These are phyloP conservation scores for Aspidoscelis tigris DNA, from an alignment of 2,113 vertebrate genomes.

Conservation along the genomic window DNA sequence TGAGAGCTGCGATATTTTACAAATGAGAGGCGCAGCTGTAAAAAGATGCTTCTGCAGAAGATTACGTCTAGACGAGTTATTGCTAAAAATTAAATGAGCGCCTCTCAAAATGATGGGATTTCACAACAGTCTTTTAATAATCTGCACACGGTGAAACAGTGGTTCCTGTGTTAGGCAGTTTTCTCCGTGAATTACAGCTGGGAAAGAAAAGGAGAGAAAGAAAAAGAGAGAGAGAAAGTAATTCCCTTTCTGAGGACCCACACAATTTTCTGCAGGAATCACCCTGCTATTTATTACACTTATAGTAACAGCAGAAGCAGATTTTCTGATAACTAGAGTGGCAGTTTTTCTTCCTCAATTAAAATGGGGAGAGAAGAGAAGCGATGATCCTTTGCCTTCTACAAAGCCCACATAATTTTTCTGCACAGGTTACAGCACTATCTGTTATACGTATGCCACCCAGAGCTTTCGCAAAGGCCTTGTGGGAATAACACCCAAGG, in stretches of 20 bases:
- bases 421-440: neutral
- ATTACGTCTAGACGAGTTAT: constrained; percentile 18
- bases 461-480: too few relatives aligned
- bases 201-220: neutral
- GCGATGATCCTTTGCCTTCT: neutral
- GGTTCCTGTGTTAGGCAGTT: neutral
- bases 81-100: constrained; percentile 17
- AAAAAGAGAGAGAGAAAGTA: neutral
- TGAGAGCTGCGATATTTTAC: constrained; percentile 3
- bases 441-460: too few relatives aligned
- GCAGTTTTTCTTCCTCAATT: neutral
- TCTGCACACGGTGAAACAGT: neutral
- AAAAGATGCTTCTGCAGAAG: constrained; percentile 6
- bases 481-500: too few relatives aligned
- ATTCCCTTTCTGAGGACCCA: neutral
- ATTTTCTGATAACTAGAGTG: too few relatives aligned
- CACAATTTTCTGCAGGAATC: neutral
- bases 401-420: neutral
- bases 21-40: constrained; percentile 7
- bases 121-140: constrained; percentile 11
- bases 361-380: neutral
- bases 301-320: too few relatives aligned
- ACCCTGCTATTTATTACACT: too few relatives aligned
- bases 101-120: constrained; percentile 1
- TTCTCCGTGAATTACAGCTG: neutral